Evolutionary conservation across 2,888 invertebrate genomes (phyloP).

Genomic region (Dryadula phaetusa): DNA sequence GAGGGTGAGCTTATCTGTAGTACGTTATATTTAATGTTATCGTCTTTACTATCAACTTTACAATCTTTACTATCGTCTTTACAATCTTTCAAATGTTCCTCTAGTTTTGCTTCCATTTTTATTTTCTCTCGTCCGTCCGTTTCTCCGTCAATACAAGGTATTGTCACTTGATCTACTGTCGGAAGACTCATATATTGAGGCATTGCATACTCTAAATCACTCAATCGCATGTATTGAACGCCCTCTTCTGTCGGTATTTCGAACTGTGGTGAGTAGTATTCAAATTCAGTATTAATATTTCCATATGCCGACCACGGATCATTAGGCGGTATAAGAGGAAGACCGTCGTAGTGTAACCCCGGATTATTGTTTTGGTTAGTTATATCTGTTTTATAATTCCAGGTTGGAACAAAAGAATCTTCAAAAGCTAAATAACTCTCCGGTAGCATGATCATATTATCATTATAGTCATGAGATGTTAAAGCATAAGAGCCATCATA

Average conservation of each 20-base stretch:
- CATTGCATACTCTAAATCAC: conserved; percentile 75
- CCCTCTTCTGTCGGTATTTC: conserved; percentile 63
- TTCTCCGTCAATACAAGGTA: conserved; percentile 50
- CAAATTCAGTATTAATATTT: conserved; percentile 65
- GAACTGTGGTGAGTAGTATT: conserved; percentile 71
- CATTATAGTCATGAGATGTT: conserved; percentile 63
- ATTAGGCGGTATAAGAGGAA: conserved; percentile 71
- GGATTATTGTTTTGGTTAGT: conserved; percentile 62
- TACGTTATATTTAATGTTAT: conserved; percentile 29
- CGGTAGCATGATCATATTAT: conserved; percentile 71
- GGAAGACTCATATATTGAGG: conserved; percentile 78
- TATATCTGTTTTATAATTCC: conserved; percentile 74
- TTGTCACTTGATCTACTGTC: conserved; percentile 55
- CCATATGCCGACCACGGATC: conserved; percentile 78
- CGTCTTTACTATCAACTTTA: conserved; percentile 21
- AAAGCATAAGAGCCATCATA: conserved; percentile 76
- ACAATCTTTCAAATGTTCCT: conserved; percentile 47
- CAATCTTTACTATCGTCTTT: no score
- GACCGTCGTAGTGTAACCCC: conserved; percentile 69
- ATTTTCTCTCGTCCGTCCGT: conserved; percentile 58
- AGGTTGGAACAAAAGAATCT: conserved; percentile 78
- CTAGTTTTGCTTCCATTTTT: conserved; percentile 47
- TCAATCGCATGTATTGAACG: conserved; percentile 74
- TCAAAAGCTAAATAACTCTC: conserved; percentile 82
- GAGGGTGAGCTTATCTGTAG: conserved; percentile 44